A percentile compares a stretch with the other conserved stretches of the same genome.
These are phyloP conservation scores for Oxyruncus cristatus DNA, from an alignment of 2,113 vertebrate genomes.

Conservation along the genomic window DNA sequence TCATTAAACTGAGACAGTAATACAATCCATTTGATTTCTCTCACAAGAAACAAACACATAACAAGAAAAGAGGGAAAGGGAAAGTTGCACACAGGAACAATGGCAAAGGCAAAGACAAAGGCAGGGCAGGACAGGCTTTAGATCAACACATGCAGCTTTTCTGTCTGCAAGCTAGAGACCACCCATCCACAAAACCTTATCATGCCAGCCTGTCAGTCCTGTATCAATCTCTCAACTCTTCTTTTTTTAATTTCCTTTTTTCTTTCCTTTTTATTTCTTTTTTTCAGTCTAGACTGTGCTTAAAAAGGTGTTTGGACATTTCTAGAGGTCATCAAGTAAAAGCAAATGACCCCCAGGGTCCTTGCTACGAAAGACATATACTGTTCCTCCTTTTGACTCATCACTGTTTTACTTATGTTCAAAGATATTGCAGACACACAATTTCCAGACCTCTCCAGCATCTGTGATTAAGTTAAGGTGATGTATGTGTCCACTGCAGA, in stretches of 20 bases:
- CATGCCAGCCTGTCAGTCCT: not conserved
- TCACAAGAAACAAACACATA: not conserved
- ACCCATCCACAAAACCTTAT: not conserved
- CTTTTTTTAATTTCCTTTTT: not conserved
- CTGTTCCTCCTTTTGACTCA: not conserved
- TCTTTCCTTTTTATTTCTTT: not conserved
- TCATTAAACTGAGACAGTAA: too few relatives aligned
- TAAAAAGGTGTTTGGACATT: not conserved
- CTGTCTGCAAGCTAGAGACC: not conserved
- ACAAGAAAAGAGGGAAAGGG: not conserved
- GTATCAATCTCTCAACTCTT: not conserved
- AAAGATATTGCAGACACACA: not conserved
- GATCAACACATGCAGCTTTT: not conserved
- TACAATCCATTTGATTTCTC: not conserved
- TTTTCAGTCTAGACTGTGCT: not conserved
- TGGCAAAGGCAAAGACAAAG: not conserved
- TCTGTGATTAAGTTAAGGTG: not conserved
- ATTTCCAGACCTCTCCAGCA: not conserved
- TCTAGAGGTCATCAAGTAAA: not conserved
- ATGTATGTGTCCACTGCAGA: not conserved
- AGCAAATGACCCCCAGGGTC: not conserved
- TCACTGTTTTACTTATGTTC: not conserved
- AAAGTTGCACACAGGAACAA: not conserved
- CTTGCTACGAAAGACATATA: not conserved
- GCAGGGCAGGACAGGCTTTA: not conserved